Base-by-base conservation (phyloP, 2,888 invertebrate genomes). In the Metalampra italica region DNA sequence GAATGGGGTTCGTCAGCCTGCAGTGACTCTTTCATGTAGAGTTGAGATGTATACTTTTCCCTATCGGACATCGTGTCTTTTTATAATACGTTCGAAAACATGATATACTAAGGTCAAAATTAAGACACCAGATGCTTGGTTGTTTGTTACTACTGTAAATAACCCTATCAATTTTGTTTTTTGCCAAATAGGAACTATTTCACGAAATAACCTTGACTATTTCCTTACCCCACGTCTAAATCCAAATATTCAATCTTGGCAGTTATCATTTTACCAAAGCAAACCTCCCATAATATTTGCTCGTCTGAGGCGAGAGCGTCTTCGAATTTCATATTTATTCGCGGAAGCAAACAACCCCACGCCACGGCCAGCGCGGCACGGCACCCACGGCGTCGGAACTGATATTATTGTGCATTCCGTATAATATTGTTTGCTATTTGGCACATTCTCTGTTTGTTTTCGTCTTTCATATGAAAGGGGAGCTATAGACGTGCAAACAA, bases 381-480 rank as follows among this genome's bases (percentile, higher is more conserved):
- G 67, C 75, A 74, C 79, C 80, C 81, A 76, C 76, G 72, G 64
- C 75, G 70, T 75, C 87, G 88, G 89, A 87, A 88, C 86, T 87
- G 85, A 88, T 89, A 89, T 89, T 89, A 89, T 89, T 89, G 89
- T 89, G 89, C 88, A 89, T 89, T 87, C 88, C 86, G 89, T 86
- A 89, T 89, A 89, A 89, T 89, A 89, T 89, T 89, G 89, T 89
- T 89, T 89, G 87, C 88, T 89, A 82, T 87, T 89, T 89, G 87
- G 82, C 89, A 89, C 89, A 88, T 89, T 88, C 86, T 71, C 75
- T 89, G 82, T 89, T 89, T 88, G 88, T 87, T 87, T 82, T 88
- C 85, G 86, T 73, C 86, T 87, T 80, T 83, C 81, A 84, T 88
- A 87, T 83, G 86, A 87, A 87, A 87, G 87, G 89, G 89, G 88